phyloP scores from a whole-genome alignment of 2,888 invertebrate genomes.

The Hylaea fasciaria region DNA sequence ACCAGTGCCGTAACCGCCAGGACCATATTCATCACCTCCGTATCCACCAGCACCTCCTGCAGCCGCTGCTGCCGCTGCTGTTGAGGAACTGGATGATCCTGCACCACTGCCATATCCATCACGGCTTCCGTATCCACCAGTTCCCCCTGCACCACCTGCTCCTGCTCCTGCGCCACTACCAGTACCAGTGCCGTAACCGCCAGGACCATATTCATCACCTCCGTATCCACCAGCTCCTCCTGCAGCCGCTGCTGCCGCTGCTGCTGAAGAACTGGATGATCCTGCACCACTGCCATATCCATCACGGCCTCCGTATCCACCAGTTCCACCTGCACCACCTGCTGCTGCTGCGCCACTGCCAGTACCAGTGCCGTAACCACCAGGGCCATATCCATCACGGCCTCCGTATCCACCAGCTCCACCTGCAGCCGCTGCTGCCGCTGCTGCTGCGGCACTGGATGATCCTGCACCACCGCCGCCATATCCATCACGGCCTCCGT shows the following conservation, averaged over 20 bases:
- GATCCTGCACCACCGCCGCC: too few species aligned
- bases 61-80: too few species aligned
- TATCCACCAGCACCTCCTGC: too few species aligned
- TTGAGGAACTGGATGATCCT: too few species aligned
- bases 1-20: too few species aligned
- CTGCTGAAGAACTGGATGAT: background rate
- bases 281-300: background rate
- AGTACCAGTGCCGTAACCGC: background rate
- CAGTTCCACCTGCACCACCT: constrained; percentile 17
- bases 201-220: background rate
- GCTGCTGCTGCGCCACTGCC: constrained; percentile 23
- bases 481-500: background rate
- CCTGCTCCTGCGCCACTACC: constrained; percentile 10
- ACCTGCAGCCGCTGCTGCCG: too few species aligned
- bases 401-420: too few species aligned
- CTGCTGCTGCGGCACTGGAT: too few species aligned
- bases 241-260: constrained; percentile 4
- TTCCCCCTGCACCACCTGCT: too few species aligned
- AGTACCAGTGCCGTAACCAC: too few species aligned
- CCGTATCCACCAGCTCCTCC: background rate
- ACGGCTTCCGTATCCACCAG: too few species aligned
- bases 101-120: background rate
- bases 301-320: background rate
- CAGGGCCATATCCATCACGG: background rate
- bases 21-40: too few species aligned